Evolutionary conservation across 1,140 invertebrate species (phyloP).

Genomic region (Danaus melanippus): DNA sequence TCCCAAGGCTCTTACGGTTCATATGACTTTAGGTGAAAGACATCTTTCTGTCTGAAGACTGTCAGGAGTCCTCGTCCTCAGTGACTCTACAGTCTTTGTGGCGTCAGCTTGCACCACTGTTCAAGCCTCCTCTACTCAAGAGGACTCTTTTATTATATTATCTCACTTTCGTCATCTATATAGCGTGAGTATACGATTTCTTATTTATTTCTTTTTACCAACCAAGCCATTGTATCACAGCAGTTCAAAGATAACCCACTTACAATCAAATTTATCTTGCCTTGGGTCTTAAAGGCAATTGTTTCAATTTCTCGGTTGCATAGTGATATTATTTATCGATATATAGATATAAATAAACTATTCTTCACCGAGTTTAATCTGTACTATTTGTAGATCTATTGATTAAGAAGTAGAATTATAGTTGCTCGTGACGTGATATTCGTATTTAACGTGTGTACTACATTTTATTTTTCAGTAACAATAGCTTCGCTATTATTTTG

Average conservation of each 20-base stretch:
- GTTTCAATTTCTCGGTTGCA: too few species aligned
- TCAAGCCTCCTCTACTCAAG: slow-evolving; percentile 39
- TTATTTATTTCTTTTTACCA: not conserved
- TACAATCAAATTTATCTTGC: too few species aligned
- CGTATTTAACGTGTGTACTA: too few species aligned
- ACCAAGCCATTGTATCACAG: too few species aligned
- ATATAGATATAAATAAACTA: too few species aligned
- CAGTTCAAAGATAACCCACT: too few species aligned
- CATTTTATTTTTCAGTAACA: slow-evolving; percentile 35
- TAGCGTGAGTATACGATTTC: slow-evolving; percentile 38
- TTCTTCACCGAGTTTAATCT: too few species aligned
- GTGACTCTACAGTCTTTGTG: slow-evolving; percentile 45
- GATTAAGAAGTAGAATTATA: too few species aligned
- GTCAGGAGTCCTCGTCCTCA: slow-evolving; percentile 28
- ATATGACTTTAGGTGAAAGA: slow-evolving; percentile 33
- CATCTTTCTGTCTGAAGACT: slow-evolving; percentile 41
- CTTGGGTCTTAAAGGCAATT: too few species aligned
- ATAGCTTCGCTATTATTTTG: slow-evolving; percentile 55
- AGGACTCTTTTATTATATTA: slow-evolving; percentile 50
- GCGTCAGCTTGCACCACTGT: slow-evolving; percentile 48
- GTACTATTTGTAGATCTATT: too few species aligned
- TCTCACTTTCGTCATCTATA: slow-evolving; percentile 50
- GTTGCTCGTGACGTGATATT: too few species aligned
- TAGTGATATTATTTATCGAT: too few species aligned
- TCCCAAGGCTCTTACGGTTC: not conserved